Evolutionary conservation across 2,888 invertebrate species (phyloP).

Genomic region (Ormyrus nitidulus): DNA sequence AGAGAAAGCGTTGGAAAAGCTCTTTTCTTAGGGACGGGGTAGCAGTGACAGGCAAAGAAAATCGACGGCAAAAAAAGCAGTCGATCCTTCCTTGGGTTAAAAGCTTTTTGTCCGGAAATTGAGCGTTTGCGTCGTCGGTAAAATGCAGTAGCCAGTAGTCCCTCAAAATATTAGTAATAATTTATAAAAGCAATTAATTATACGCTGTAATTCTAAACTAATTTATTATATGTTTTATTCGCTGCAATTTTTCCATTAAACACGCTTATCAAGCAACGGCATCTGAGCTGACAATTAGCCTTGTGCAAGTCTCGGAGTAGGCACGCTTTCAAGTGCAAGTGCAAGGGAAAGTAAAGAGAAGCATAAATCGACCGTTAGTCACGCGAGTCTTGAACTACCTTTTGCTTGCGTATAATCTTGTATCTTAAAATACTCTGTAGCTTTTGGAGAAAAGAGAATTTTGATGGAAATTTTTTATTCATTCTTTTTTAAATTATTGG

Average conservation of each 20-base stretch:
- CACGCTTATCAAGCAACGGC: background rate
- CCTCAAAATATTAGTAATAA: no score
- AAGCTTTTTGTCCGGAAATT: no score
- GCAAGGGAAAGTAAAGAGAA: slow-evolving; percentile 35
- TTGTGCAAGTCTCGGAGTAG: background rate
- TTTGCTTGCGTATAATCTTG: background rate
- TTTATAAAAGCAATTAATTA: no score
- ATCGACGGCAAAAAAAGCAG: background rate
- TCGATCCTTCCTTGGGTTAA: background rate
- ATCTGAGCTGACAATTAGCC: slow-evolving; percentile 5
- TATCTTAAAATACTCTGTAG: background rate
- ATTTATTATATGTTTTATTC: no score
- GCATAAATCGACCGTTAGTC: slow-evolving; percentile 12
- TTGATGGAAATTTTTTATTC: no score
- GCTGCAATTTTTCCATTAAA: no score
- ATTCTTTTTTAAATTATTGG: no score
- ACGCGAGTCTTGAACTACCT: background rate
- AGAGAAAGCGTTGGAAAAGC: slow-evolving; percentile 14
- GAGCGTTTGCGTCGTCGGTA: no score
- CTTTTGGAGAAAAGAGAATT: no score
- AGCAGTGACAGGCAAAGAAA: background rate
- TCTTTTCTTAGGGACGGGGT: background rate
- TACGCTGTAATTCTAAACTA: no score
- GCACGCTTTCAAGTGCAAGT: slow-evolving; percentile 19
- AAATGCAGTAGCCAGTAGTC: no score